Base-by-base conservation (phyloP, 1,140 invertebrate species). In the Rhizoglyphus robini region DNA sequence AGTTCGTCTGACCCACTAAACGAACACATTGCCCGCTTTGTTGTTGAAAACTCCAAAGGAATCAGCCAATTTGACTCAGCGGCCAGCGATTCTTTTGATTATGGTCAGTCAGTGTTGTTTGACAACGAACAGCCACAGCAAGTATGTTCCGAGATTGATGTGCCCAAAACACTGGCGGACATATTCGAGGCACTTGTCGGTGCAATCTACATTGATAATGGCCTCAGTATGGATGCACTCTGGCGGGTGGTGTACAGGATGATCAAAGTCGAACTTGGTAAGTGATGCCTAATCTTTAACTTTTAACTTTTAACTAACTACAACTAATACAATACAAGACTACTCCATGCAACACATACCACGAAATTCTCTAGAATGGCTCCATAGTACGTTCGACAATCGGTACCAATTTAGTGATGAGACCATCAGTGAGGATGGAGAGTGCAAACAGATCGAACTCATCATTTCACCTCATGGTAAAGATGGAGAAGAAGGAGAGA, bases 141-240 rank as follows among this genome's bases (percentile, higher is more conserved):
- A 0, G 83, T 84, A 68, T 76, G 90, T 3, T 76, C 81, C 69
- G 80, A 82, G 63, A 70, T 80, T 34, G 90, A 96, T 75, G 89
- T 95, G 0, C 95, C 95, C 0, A 97, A 97, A 81, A 84, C 85
- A n/a, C 77, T 98, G 15, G 91, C 91, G 3, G 93, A 97, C 76
- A 80, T 98, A 54, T 90, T 95, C 75, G 94, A 97, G 77, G 88
- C 92, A 0, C 72, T 95, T 0, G 85, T 88, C 59, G 94, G 91
- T 5, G 94, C 93, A 0, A 85, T 98, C 66, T 98, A 86, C 74
- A 74, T 97, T 11, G 94, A 98, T 78, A 85, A 83, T 73, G 82
- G 82, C 13, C 86, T 87, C 71, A 79, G 84, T 73, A 73, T 96
- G 20, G 74, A 83, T 11, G 77, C 76, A 3, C 86, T 90, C 0